Evolutionary conservation across 92 coral and sea anemone species (phyloP).

Genomic region (Palythoa grandiflora): DNA sequence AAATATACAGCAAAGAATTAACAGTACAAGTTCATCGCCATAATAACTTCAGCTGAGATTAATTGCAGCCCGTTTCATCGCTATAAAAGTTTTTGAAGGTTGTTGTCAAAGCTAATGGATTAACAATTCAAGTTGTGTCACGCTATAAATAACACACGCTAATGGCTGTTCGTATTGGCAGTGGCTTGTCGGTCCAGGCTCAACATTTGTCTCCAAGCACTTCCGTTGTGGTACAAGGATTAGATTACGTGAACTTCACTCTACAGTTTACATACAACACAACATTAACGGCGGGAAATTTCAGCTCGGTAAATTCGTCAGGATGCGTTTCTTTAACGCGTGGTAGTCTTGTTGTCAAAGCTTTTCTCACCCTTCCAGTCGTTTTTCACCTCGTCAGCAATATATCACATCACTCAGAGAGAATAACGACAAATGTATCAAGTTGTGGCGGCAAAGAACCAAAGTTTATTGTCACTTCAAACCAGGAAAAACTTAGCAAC

Average conservation of each 20-base stretch:
- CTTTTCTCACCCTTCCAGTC: conserved; percentile 64
- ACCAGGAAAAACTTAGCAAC: not conserved
- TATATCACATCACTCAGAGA: conserved; percentile 15
- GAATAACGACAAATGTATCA: conserved; percentile 59
- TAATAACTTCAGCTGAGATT: no score
- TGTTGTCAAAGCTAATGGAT: not conserved
- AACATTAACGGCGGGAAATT: conserved; percentile 26
- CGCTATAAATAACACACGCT: not conserved
- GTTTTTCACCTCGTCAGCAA: conserved; percentile 62
- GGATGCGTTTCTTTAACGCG: conserved; percentile 63
- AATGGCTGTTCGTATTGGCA: conserved; percentile 39
- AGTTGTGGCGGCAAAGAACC: conserved; percentile 65
- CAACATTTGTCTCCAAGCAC: conserved; percentile 43
- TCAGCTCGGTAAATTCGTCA: conserved; percentile 60
- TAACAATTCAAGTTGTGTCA: not conserved
- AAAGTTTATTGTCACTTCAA: conserved; percentile 42
- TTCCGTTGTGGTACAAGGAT: conserved; percentile 70
- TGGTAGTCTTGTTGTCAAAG: conserved; percentile 45
- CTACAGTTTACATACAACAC: conserved; percentile 63
- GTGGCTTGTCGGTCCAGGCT: conserved; percentile 48
- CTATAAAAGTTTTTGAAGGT: no score
- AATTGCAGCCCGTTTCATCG: not conserved
- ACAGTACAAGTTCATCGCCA: no score
- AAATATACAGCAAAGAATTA: no score
- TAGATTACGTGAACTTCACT: conserved; percentile 62